These are phyloP conservation scores for Clarias batrachus DNA, from an alignment of 2,113 vertebrate genomes.

Conservation along the genomic window DNA sequence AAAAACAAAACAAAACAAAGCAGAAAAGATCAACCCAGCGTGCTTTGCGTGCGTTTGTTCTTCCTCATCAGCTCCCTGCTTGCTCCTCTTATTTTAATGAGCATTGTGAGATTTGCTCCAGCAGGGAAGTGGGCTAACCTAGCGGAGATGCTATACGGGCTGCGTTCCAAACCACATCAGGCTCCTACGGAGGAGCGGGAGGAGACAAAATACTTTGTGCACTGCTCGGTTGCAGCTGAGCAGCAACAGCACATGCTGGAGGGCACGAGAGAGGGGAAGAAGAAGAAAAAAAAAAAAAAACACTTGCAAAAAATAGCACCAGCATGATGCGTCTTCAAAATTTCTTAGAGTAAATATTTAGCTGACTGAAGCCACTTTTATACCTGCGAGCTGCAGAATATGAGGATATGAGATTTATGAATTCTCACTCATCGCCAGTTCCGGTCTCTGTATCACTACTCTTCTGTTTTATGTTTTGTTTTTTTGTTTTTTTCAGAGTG, in stretches of 20 bases:
- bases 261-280: conserved; percentile 35
- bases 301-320: conserved; percentile 28
- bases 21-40: neutral
- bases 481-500: neutral
- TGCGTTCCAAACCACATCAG: conserved; percentile 54
- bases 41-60: conserved; percentile 32
- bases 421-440: conserved; percentile 8
- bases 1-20: neutral
- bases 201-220: conserved; percentile 54
- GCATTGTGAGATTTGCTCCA: conserved; percentile 36
- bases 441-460: neutral
- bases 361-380: conserved; percentile 34
- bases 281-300: conserved; percentile 13
- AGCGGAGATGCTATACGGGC: conserved; percentile 35
- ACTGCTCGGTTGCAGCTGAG: conserved; percentile 49
- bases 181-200: conserved; percentile 51
- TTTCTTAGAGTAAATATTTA: conserved; percentile 50
- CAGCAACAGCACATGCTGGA: conserved; percentile 49
- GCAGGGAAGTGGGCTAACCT: conserved; percentile 40
- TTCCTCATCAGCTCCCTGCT: conserved; percentile 40
- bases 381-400: conserved; percentile 36
- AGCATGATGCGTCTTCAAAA: conserved; percentile 1
- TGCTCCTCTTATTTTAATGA: conserved; percentile 47
- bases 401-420: conserved; percentile 3
- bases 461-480: neutral